phyloP scores from a whole-genome alignment of 2,888 invertebrate species.

The Melikaiella ostensackeni region DNA sequence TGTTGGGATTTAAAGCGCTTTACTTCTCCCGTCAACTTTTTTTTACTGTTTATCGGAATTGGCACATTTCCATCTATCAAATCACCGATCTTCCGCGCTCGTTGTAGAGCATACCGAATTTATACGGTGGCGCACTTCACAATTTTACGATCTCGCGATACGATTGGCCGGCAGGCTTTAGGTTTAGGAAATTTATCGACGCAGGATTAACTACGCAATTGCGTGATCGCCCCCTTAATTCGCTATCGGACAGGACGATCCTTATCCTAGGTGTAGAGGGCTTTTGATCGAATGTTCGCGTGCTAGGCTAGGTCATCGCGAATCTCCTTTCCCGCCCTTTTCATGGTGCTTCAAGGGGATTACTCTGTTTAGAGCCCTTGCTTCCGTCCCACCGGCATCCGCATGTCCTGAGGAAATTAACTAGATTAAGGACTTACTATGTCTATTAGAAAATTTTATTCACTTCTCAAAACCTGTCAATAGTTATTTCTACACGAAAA shows the following conservation, averaged over 20 bases:
- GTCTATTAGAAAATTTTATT: background rate
- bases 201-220: conserved; percentile 63
- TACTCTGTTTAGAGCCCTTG: conserved; percentile 9
- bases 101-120: conserved; percentile 16
- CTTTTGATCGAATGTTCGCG: conserved; percentile 65
- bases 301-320: conserved; percentile 57
- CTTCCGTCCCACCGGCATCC: conserved; percentile 8
- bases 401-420: background rate
- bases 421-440: background rate
- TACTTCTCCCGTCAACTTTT: conserved; percentile 12
- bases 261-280: conserved; percentile 56
- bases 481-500: too few species aligned
- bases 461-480: background rate
- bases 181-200: conserved; percentile 47
- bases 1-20: conserved; percentile 1
- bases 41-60: conserved; percentile 22
- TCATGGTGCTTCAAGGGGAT: conserved; percentile 1
- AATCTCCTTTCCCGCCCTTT: conserved; percentile 50
- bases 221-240: conserved; percentile 62
- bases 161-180: conserved; percentile 36
- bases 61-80: conserved; percentile 26
- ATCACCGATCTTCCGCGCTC: conserved; percentile 9
- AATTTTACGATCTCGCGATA: conserved; percentile 44
- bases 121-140: conserved; percentile 40
- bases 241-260: conserved; percentile 56